A percentile compares a stretch with the other conserved stretches of the same genome.
These are phyloP conservation scores for Aleiodes leptofemur DNA, from an alignment of 2,888 invertebrate species.

Conservation along the genomic window DNA sequence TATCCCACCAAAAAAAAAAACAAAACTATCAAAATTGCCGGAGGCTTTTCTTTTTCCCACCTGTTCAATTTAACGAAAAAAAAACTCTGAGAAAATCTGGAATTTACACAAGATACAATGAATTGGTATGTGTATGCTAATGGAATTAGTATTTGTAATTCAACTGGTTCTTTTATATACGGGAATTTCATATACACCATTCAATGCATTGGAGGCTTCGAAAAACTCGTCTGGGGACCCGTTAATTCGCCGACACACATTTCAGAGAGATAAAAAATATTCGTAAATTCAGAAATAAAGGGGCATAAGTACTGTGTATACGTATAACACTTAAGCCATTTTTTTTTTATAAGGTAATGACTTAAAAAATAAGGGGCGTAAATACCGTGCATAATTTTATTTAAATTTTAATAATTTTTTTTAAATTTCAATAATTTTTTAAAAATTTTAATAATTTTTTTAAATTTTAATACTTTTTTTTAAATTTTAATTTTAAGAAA, in stretches of 20 bases:
- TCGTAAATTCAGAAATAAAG: too few species aligned
- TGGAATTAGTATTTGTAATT: background rate
- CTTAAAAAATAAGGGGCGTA: too few species aligned
- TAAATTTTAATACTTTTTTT: too few species aligned
- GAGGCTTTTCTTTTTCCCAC: background rate
- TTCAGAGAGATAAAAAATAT: background rate
- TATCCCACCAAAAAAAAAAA: background rate
- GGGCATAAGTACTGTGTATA: too few species aligned
- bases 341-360: too few species aligned
- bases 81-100: background rate
- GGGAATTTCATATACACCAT: background rate
- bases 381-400: too few species aligned
- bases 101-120: background rate
- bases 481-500: too few species aligned
- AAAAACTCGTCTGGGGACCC: slow-evolving; percentile 19
- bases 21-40: background rate
- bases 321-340: too few species aligned
- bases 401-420: too few species aligned
- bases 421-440: too few species aligned
- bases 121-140: background rate
- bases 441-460: too few species aligned
- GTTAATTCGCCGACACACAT: slow-evolving; percentile 20
- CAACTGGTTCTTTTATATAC: background rate
- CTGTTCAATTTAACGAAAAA: background rate
- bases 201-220: background rate